Conservation (phyloP, 2,888 invertebrate genomes). For the Tenthredo mesomela region DNA sequence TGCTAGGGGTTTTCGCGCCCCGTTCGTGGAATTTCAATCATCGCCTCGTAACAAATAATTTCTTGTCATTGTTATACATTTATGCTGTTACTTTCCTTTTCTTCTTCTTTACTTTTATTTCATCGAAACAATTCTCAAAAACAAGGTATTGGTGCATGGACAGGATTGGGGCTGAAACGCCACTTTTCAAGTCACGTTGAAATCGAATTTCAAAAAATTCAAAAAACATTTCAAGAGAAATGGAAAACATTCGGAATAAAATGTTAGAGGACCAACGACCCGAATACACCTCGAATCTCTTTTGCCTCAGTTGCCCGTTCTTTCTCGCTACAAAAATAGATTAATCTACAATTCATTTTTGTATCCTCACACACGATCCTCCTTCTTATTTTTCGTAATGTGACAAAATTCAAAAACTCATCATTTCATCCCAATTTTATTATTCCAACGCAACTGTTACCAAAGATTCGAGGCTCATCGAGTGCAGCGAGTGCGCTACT, state of each 20-base stretch:
- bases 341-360: constrained; percentile 27
- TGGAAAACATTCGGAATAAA: constrained; percentile 4
- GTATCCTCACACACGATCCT: background rate
- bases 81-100: background rate
- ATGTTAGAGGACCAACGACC: constrained; percentile 11
- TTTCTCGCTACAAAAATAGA: constrained; percentile 40
- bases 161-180: constrained; percentile 25
- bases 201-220: constrained; percentile 6
- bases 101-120: background rate
- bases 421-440: background rate
- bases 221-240: constrained; percentile 21
- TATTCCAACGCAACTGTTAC: background rate
- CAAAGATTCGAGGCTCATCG: background rate
- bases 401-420: constrained; percentile 12
- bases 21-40: constrained; percentile 24
- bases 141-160: background rate
- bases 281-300: constrained; percentile 1
- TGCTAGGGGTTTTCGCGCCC: constrained; percentile 59
- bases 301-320: background rate
- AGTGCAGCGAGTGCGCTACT: background rate
- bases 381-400: background rate
- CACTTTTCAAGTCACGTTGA: constrained; percentile 5
- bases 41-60: background rate
- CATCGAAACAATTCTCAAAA: background rate
- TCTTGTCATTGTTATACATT: background rate